Conservation (phyloP, 1,140 invertebrate species). For the Megalonaias nervosa region DNA sequence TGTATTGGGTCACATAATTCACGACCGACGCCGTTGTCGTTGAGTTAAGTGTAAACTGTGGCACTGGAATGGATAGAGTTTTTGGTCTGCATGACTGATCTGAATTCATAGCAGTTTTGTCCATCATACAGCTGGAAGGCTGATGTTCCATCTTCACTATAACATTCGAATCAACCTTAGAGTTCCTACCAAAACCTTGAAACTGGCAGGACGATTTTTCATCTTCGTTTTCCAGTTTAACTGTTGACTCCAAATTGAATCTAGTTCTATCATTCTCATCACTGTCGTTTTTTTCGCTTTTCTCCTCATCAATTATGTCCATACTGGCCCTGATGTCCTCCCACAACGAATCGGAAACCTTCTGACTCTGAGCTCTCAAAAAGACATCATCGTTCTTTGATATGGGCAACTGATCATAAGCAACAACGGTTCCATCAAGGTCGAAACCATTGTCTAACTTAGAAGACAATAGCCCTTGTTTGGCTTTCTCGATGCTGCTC, state of each 20-base stretch:
- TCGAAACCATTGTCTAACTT: constrained; percentile 53
- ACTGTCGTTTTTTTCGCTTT: constrained; percentile 26
- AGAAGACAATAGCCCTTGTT: constrained; percentile 15
- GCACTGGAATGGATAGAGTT: constrained; percentile 38
- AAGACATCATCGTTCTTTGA: background rate
- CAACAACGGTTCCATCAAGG: constrained; percentile 47
- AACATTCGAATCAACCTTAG: constrained; percentile 37
- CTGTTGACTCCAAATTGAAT: constrained; percentile 27
- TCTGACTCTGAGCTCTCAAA: constrained; percentile 27
- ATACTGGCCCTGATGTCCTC: constrained; percentile 64
- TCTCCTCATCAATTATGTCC: constrained; percentile 45
- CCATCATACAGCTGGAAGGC: constrained; percentile 41
- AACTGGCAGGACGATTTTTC: constrained; percentile 61
- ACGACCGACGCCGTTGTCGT: constrained; percentile 32
- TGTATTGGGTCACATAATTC: constrained; percentile 42
- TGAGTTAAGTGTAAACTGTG: constrained; percentile 33
- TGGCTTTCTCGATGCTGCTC: constrained; percentile 8
- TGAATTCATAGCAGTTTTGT: constrained; percentile 11
- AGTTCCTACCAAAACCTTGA: constrained; percentile 24
- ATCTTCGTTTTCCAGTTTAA: constrained; percentile 58
- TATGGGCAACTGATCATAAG: constrained; percentile 18
- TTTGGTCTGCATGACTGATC: constrained; percentile 36
- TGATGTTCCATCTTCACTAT: constrained; percentile 44
- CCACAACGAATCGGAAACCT: constrained; percentile 56
- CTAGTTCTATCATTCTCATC: constrained; percentile 10